Conservation (phyloP, 2,113 vertebrate genomes). For the Myxocyprinus asiaticus region DNA sequence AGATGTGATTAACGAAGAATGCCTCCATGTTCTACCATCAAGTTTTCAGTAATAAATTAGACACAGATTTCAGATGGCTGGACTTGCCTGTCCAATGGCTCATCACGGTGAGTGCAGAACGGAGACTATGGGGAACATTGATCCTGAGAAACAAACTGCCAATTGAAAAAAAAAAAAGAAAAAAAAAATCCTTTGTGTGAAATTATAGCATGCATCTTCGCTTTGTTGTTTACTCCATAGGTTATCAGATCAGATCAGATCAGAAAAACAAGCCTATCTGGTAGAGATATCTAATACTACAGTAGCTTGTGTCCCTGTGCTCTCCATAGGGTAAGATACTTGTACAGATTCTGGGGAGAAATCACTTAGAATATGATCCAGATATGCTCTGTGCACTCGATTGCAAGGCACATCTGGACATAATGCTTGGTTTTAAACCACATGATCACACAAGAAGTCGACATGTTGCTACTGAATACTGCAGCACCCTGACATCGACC, state of each 20-base stretch:
- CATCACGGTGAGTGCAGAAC: constrained; percentile 53
- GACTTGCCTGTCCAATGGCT: constrained; percentile 65
- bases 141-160: constrained; percentile 61
- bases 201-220: constrained; percentile 31
- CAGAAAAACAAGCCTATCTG: constrained; percentile 16
- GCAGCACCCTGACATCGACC: no score
- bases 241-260: constrained; percentile 20
- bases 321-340: no score
- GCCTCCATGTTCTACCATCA: constrained; percentile 71
- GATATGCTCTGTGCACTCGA: no score
- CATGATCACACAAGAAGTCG: no score
- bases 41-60: constrained; percentile 75
- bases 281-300: neutral
- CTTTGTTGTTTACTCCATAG: constrained; percentile 39
- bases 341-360: no score
- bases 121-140: constrained; percentile 47
- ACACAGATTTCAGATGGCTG: constrained; percentile 70
- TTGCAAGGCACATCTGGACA: no score
- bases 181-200: constrained; percentile 21
- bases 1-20: constrained; percentile 79
- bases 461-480: no score
- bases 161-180: constrained; percentile 37
- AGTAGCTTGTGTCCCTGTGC: no score
- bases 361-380: no score
- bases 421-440: no score